phyloP scores from a whole-genome alignment of 2,113 vertebrate species.

The Megatriorchis doriae region DNA sequence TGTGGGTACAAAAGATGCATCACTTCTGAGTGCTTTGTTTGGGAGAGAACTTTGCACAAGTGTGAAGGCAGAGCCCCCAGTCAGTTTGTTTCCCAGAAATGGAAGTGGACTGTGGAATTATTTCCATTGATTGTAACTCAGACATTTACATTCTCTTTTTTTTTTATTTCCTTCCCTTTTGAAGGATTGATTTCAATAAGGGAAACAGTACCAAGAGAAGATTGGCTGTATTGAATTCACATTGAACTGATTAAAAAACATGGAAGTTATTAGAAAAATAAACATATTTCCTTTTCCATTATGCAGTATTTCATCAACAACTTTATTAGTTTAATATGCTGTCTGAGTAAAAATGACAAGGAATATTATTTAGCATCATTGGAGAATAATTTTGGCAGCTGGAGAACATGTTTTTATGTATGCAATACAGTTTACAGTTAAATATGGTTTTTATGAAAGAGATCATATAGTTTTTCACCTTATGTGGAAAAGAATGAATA shows the following conservation, averaged over 20 bases:
- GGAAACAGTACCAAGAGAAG: slow-evolving; percentile 39
- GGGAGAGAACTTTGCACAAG: neutral
- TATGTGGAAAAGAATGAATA: neutral
- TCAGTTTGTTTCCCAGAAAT: neutral
- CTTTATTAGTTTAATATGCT: slow-evolving; percentile 59
- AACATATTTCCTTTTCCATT: slow-evolving; percentile 43
- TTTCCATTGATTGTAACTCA: slow-evolving; percentile 26
- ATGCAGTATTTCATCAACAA: slow-evolving; percentile 20
- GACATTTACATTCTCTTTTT: neutral
- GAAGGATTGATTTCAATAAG: slow-evolving; percentile 67
- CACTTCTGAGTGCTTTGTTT: neutral
- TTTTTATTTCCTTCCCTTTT: slow-evolving; percentile 27
- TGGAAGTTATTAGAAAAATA: slow-evolving; percentile 57
- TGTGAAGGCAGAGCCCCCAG: neutral
- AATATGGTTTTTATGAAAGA: neutral
- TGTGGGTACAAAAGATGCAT: neutral
- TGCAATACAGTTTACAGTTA: neutral
- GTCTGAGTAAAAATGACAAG: slow-evolving; percentile 12
- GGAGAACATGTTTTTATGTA: neutral
- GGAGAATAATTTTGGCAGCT: slow-evolving; percentile 3
- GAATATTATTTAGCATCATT: slow-evolving; percentile 44
- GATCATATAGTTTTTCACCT: neutral
- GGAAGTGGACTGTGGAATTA: neutral
- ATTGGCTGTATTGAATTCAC: slow-evolving; percentile 64
- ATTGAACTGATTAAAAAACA: slow-evolving; percentile 56